Evolutionary conservation across 1,140 invertebrate species (phyloP).

Genomic region (Cydia strobilella): DNA sequence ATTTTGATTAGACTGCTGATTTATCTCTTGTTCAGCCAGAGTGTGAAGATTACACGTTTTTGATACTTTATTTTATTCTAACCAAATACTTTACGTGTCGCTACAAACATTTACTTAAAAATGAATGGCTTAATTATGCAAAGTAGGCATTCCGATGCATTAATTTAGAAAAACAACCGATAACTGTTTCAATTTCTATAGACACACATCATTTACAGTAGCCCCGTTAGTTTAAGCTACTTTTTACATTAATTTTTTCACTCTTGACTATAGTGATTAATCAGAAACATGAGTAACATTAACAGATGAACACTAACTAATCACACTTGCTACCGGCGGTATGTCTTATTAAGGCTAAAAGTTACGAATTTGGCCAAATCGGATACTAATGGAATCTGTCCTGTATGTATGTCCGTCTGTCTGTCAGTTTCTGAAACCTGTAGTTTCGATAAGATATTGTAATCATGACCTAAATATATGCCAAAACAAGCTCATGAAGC

Average conservation of each 20-base stretch:
- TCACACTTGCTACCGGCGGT: neutral
- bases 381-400: no score
- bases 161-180: constrained; percentile 19
- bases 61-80: constrained; percentile 54
- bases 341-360: no score
- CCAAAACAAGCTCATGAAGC: no score
- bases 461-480: no score
- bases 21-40: constrained; percentile 73
- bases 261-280: constrained; percentile 6
- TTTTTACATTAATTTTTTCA: constrained; percentile 21
- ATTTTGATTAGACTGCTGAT: constrained; percentile 78
- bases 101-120: constrained; percentile 26
- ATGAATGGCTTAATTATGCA: constrained; percentile 40
- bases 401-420: no score
- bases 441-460: no score
- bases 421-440: no score
- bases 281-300: neutral
- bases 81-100: constrained; percentile 37
- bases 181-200: constrained; percentile 9
- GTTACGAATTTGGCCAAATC: no score
- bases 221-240: constrained; percentile 24
- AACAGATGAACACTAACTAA: neutral
- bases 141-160: constrained; percentile 36
- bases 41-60: constrained; percentile 45
- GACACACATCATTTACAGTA: constrained; percentile 30